Conservation (phyloP, 2,888 invertebrate species). For the Drosophila robusta region DNA sequence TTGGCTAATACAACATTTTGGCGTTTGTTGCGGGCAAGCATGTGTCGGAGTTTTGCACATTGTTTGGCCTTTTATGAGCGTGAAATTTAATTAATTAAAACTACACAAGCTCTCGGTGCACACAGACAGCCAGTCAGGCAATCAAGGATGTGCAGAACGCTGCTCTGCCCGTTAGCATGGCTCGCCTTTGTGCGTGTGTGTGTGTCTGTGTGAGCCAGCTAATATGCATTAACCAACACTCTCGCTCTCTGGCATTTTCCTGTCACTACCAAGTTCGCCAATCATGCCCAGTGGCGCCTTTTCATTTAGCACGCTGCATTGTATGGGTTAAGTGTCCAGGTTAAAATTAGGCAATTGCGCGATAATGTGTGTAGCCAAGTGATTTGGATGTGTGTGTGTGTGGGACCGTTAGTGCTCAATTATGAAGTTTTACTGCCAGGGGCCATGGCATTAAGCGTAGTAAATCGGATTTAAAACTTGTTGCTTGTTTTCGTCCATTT, state of each 20-base stretch:
- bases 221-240: conserved; percentile 10
- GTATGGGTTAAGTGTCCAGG: conserved; percentile 48
- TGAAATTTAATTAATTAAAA: conserved; percentile 78
- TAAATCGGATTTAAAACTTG: conserved; percentile 48
- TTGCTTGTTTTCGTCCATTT: conserved; percentile 20
- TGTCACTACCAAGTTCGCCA: conserved; percentile 36
- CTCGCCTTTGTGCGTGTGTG: conserved; percentile 5
- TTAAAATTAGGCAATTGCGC: conserved; percentile 44
- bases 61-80: conserved; percentile 71
- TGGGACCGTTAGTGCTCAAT: conserved; percentile 29
- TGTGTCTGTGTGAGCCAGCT: conserved; percentile 5
- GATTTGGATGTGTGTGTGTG: conserved; percentile 5
- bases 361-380: conserved; percentile 22
- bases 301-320: conserved; percentile 40
- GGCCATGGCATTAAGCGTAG: conserved; percentile 24
- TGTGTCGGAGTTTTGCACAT: conserved; percentile 41
- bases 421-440: conserved; percentile 47
- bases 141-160: conserved; percentile 3
- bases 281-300: conserved; percentile 33
- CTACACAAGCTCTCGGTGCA: conserved; percentile 47
- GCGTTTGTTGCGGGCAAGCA: background rate
- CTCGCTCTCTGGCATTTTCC: conserved; percentile 23
- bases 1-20: background rate
- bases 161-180: conserved; percentile 13
- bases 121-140: conserved; percentile 22